Base-by-base conservation (phyloP, 53 echinoderm and acorn worm genomes). In the Hippasteria phrygiana region DNA sequence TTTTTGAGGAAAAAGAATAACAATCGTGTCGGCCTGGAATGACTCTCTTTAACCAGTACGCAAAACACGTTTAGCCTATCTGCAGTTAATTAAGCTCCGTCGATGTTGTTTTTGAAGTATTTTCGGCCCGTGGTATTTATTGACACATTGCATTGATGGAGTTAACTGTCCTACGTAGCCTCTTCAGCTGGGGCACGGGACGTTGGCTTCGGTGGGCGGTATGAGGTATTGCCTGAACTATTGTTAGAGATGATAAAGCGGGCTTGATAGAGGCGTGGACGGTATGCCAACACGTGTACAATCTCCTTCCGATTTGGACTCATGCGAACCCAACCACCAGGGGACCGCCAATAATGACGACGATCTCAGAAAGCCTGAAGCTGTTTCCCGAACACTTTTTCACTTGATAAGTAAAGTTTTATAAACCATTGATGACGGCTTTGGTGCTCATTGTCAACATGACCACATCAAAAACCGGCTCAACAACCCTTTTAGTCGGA, bases 261-360 rank as follows among this genome's bases (percentile, higher is more conserved):
- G 37, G 4, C 36, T 0, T 77, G 6, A 54, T 55, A 13, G 46
- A 55, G 55, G 18, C 54, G 53, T 10, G 17, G 55, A 77, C 34
- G 71, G 77, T 54, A 20, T 51, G 77, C 77, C 34, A 38, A 50
- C 77, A 77, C 77, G 77, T 77, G 77, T 36, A 10, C 53, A 31
- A 8, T 77, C 45, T 54, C 54, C 55, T 24, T 13, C 16, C 51
- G 33, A 17, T n/a, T 33, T 74, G 26, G 43, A 24, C 34, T 16
- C 55, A 77, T 77, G 77, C 77, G 77, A 77, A 77, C 77, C 36
- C 53, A 54, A 8, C 77, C 77, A 77, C 53, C 37, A 77, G 77
- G 77, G 77, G 18, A 35, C 51, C 33, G 55, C 51, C 77, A 55
- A 54, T 29, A 54, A 55, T 54, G 5, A 20, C 53, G 53, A 37